phyloP scores from a whole-genome alignment of 2,797 vertebrate species.

The Todus mexicanus region DNA sequence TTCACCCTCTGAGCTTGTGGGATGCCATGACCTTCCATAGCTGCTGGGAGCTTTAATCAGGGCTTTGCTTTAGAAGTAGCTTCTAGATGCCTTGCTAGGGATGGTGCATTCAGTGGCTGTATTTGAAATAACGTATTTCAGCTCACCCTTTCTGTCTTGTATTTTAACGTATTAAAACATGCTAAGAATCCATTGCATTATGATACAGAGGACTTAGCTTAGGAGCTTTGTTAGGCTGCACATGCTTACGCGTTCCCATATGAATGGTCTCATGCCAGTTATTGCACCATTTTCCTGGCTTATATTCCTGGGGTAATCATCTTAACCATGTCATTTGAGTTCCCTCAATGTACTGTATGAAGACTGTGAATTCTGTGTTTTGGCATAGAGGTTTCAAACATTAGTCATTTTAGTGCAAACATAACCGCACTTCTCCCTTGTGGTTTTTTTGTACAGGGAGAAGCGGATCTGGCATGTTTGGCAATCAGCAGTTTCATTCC shows the following conservation, averaged over 20 bases:
- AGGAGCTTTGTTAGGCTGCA: neutral
- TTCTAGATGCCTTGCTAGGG: neutral
- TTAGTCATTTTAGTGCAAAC: neutral
- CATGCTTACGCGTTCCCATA: rapidly evolving
- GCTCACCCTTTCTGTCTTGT: neutral
- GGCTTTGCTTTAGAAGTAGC: neutral
- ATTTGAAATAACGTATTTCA: neutral
- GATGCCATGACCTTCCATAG: neutral
- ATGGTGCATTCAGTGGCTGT: neutral
- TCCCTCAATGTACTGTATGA: neutral
- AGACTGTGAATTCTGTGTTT: neutral
- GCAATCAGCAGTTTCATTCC: neutral
- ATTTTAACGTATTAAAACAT: neutral
- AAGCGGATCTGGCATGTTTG: neutral
- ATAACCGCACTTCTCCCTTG: neutral
- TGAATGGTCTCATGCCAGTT: neutral
- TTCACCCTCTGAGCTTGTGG: neutral
- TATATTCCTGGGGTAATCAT: neutral
- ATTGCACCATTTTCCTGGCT: neutral
- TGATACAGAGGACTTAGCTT: neutral
- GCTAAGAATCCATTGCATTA: neutral
- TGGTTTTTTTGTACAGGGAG: neutral
- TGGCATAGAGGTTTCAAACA: neutral
- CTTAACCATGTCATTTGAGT: neutral
- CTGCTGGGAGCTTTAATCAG: neutral